A percentile compares a stretch with the other conserved stretches of the same genome.
Evolutionary conservation across 2,888 invertebrate species (phyloP).

Genomic region (Xiphydria camelus): DNA sequence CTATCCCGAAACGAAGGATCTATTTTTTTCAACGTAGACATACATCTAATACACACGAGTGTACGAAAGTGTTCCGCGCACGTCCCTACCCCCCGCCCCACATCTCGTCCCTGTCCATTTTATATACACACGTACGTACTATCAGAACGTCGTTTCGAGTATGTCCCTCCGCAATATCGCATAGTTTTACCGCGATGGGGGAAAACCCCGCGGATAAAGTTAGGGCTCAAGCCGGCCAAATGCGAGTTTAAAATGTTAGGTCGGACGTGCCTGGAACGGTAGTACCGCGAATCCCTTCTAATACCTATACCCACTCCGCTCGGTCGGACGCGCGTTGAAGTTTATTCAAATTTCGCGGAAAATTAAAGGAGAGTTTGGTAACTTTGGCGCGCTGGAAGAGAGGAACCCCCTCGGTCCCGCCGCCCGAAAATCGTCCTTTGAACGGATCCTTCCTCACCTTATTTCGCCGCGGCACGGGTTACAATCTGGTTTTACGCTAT

Average conservation of each 20-base stretch:
- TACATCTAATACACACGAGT: too few species aligned
- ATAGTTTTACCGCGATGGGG: conserved; percentile 20
- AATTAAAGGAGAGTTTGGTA: conserved; percentile 31
- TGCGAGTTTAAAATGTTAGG: conserved; percentile 55
- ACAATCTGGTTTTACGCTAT: too few species aligned
- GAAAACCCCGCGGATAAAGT: conserved; percentile 43
- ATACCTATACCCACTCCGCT: conserved; percentile 43
- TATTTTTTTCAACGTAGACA: too few species aligned
- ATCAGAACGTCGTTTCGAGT: conserved; percentile 27
- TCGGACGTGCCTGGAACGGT: conserved; percentile 38
- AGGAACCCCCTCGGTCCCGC: conserved; percentile 13
- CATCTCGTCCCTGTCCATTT: too few species aligned
- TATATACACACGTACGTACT: not conserved
- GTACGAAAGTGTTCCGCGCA: too few species aligned
- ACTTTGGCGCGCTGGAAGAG: too few species aligned
- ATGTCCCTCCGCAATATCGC: conserved; percentile 18
- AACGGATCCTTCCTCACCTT: too few species aligned
- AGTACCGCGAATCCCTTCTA: conserved; percentile 34
- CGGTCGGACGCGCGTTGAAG: conserved; percentile 11
- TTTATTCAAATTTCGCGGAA: conserved; percentile 25
- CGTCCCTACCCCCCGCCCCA: too few species aligned
- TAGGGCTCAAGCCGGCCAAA: conserved; percentile 53
- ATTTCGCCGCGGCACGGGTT: too few species aligned
- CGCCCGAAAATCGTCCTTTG: conserved; percentile 16
- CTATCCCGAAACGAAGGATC: too few species aligned